Evolutionary conservation across 2,888 invertebrate genomes (phyloP).

Genomic region (Steinernema scapterisci): DNA sequence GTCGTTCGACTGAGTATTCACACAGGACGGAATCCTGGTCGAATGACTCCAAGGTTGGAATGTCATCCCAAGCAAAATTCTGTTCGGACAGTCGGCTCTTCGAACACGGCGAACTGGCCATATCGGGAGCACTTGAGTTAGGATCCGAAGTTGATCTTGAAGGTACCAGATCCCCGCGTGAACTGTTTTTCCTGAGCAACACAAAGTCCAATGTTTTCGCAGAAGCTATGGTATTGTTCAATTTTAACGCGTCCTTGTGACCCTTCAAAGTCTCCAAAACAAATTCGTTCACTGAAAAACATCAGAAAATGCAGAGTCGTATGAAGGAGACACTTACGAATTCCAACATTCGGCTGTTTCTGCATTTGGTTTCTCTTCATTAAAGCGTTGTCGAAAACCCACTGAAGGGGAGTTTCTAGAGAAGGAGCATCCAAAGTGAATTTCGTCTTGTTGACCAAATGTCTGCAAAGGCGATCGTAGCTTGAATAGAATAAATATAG

Average conservation of each 20-base stretch:
- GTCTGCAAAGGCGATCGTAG: not conserved
- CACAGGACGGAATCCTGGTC: slow-evolving; percentile 1
- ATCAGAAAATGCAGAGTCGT: not conserved
- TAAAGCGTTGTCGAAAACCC: slow-evolving; percentile 38
- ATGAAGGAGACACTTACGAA: not conserved
- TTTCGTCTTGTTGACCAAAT: slow-evolving; percentile 9
- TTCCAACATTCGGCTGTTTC: not conserved
- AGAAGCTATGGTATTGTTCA: slow-evolving; percentile 38
- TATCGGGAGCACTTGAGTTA: slow-evolving; percentile 4
- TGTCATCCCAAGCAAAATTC: not conserved
- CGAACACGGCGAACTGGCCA: not conserved
- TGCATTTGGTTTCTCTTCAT: not conserved
- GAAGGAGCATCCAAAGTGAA: not conserved
- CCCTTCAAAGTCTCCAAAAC: slow-evolving; percentile 37
- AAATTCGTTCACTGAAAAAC: slow-evolving; percentile 36
- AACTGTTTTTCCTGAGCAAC: slow-evolving; percentile 38
- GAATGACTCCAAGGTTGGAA: not conserved
- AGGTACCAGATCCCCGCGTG: not conserved
- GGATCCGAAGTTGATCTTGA: slow-evolving; percentile 5
- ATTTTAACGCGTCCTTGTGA: slow-evolving; percentile 34
- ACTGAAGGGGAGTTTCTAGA: slow-evolving; percentile 37
- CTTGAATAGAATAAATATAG: not conserved
- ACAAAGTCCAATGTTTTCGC: slow-evolving; percentile 41
- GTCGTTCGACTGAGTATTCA: slow-evolving; percentile 30
- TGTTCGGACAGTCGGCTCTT: slow-evolving; percentile 2